Base-by-base conservation (phyloP, 2,888 invertebrate species). In the Horisme vitalbata region DNA sequence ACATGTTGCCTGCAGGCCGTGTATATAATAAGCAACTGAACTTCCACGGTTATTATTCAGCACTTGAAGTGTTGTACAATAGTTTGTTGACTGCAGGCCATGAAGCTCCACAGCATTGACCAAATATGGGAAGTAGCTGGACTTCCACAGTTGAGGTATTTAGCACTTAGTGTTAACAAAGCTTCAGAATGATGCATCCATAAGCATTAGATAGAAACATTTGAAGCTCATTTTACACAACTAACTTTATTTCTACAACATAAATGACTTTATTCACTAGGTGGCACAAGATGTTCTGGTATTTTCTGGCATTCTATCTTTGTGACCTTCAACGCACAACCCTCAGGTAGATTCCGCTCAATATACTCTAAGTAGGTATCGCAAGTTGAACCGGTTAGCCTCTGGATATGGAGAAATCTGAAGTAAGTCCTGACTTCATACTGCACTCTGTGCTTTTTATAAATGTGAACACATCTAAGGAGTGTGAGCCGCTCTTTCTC, bases 351-450 rank as follows among this genome's bases (percentile, higher is more conserved):
- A 90, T 99, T 99, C 64, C 99, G 91, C 79, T 99, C 94, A 46
- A 99, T 93, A 76, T 99, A 99, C 86, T 99, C 99, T 38, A 99
- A 83, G 75, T 96, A 96, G 6, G 99, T 99, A 59, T 97, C 97
- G 33, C 98, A 95, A 7, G 99, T 99, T 2, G 98, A 98, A 0
- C 97, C 98, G 0, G 99, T 99, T 7, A 99, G 73, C 65, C 95
- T 92, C 63, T 94, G 93, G 15, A 98, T 92, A 65, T 95, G 93
- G 68, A 98, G 90, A 67, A 95, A 95, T 51, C 95, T 92, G 78
- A 94, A 98, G 82, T 98, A 95, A 2, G 99, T 99, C 61, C 99
- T 92, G 10, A 95, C 92, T 90, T 99, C 99, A 80, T 99, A 99
- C 71, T 99, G 99, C 0, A 97, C 97, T 71, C 94, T 92, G 80